phyloP scores from a whole-genome alignment of 2,797 vertebrate species.

The Streptopelia turtur region DNA sequence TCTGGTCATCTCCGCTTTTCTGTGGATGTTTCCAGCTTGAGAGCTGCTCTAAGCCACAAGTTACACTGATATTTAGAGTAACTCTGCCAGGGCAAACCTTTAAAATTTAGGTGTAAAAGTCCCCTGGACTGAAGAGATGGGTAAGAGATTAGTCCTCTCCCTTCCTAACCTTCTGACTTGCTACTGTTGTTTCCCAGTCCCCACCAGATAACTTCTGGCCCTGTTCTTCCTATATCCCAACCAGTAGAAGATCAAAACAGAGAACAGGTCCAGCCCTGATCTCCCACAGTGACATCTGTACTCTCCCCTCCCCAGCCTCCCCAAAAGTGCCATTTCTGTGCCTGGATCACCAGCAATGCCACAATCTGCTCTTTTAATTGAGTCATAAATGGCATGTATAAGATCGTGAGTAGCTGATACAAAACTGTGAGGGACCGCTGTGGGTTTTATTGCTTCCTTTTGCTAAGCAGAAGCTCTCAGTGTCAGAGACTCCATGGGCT shows the following conservation, averaged over 20 bases:
- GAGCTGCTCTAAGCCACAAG: neutral
- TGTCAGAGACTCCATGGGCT: neutral
- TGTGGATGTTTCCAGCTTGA: neutral
- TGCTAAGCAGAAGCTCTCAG: neutral
- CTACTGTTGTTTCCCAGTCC: neutral
- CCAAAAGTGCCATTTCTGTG: neutral
- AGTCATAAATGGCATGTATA: neutral
- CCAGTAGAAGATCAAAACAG: neutral
- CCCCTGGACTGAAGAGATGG: neutral
- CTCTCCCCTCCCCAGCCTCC: neutral
- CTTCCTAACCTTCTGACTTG: neutral
- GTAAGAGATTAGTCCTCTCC: neutral
- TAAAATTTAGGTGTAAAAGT: neutral
- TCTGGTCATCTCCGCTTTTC: neutral
- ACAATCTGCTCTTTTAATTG: neutral
- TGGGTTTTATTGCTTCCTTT: neutral
- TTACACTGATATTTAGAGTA: neutral
- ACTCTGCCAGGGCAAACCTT: neutral
- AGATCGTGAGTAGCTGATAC: neutral
- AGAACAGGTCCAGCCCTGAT: neutral
- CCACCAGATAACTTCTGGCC: neutral
- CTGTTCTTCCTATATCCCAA: neutral
- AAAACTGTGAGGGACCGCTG: accelerated
- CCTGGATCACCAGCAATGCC: neutral
- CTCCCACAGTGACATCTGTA: neutral